Evolutionary conservation across 2,113 vertebrate species (phyloP).

Genomic region (Diglossa brunneiventris): DNA sequence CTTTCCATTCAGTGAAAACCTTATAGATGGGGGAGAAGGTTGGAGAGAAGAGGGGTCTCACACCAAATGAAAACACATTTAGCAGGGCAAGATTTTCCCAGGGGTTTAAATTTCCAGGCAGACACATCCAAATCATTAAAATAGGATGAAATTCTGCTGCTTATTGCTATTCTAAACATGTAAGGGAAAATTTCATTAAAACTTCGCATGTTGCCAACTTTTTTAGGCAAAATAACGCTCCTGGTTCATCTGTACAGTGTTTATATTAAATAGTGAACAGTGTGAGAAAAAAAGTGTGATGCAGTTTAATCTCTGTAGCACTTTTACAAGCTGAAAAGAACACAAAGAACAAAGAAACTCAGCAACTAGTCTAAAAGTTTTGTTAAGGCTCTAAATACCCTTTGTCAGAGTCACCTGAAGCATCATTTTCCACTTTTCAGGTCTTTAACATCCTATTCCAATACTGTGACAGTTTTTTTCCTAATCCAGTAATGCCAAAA

Average conservation of each 20-base stretch:
- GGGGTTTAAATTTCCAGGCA: not conserved
- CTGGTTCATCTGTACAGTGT: not conserved
- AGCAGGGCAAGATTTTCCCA: not conserved
- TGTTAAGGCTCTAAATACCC: not conserved
- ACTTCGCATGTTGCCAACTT: not conserved
- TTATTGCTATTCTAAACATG: slow-evolving; percentile 46
- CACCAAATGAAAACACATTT: not conserved
- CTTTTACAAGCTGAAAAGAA: not conserved
- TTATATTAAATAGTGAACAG: not conserved
- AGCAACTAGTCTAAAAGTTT: not conserved
- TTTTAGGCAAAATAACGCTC: not conserved
- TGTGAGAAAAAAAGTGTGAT: not conserved
- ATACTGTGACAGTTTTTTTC: not conserved
- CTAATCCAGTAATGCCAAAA: not conserved
- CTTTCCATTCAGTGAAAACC: not conserved
- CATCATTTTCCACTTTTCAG: not conserved
- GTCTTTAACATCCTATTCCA: not conserved
- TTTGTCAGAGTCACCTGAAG: not conserved
- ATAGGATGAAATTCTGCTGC: not conserved
- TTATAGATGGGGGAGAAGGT: not conserved
- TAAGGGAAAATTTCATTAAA: slow-evolving; percentile 1
- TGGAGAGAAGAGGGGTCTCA: not conserved
- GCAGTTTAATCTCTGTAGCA: not conserved
- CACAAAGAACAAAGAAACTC: not conserved
- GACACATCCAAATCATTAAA: slow-evolving; percentile 16